Evolutionary conservation across 2,797 vertebrate genomes (phyloP), one percentile per base, ranked within the genome.

Genomic region (Urocyon cinereoargenteus): DNA sequence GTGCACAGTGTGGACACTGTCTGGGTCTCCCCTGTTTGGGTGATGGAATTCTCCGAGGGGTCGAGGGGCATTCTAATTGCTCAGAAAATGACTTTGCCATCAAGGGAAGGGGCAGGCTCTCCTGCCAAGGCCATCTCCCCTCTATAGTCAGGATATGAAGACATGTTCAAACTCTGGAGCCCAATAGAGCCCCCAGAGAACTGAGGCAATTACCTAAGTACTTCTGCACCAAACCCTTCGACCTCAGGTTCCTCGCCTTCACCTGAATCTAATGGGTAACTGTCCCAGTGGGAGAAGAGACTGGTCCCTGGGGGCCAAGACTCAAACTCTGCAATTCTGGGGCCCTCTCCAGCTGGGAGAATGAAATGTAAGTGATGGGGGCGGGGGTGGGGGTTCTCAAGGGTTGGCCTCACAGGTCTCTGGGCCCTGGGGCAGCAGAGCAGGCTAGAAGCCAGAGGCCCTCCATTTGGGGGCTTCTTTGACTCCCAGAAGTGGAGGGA

Each of bases 391-490:
- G 45, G 28, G 70, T 8, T 36, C 59, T 89, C 86, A 72, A 94
- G 21, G 36, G 77, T 92, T 96, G 31, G 49, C 19, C 51, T 81
- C 68, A 72, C 94, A 49, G 22, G 45, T 73, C 57, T 91, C 86
- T 68, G 55, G 68, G 89, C 16, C 15, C 21, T 92, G 36, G 51
- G 84, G 11, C 77, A 75, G 82, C 93, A 93, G 66, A 86, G 86
- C 36, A 82, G 79, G n/a, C 57, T 62, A 90, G 49, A 94, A 6
- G 61, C 89, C 82, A 77, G 14, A 78, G 66, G 64, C 55, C 55
- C 49, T 96, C 31, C 68, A 51, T 97, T 82, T 96, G 94, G 94
- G 94, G 68, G 68, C 40, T 86, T 93, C 85, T 96, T 66, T 92
- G 75, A 94, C 57, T 92, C 77, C 77, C 92, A 94, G 89, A 96